Evolutionary conservation across 2,797 vertebrate species (phyloP), one percentile per base, ranked within the genome.

Genomic region (Labeo calbasu): DNA sequence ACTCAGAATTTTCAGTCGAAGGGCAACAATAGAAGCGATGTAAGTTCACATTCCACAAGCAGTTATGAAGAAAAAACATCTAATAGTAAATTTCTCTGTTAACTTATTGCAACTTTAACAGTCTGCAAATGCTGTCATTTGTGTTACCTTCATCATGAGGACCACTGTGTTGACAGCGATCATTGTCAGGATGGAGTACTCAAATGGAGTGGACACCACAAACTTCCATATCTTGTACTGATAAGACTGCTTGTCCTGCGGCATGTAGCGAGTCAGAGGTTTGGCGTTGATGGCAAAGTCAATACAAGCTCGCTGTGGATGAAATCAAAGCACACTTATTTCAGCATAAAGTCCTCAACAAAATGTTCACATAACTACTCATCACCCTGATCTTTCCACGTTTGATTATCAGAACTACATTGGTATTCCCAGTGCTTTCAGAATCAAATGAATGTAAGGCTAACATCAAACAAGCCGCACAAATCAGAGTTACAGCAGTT

Each of bases 221-320:
- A 99, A 98, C 40, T 96, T 96, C 98, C 98, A 99, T 91, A 99
- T 97, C 95, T 96, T 98, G 93, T 99, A 99, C 94, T 99, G 98
- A 92, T 96, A 98, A 0, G 98, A 98, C 87, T 97, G 95, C 91
- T 97, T 98, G 94, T 98, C 96, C 90, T 96, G 95, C 2, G 98
- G 98, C 98, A 99, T 99, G 94, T 99, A 97, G 76, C 97, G 96
- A 0, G 98, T 99, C 88, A 99, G 95, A 0, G 98, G 98, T 85
- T 94, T 98, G 93, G 98, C 98, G 32, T 98, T 98, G 92, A 99
- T 99, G 91, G 96, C 97, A 66, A 99, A 99, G 95, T 99, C 98
- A 9, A 99, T 99, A 87, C 98, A 99, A 43, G 98, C 98, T 91
- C 98, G 96, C 98, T 99, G 94, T 83, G 85, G 79, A 50, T 5